Conservation (phyloP, 2,888 invertebrate genomes). For the Bhutanitis thaidina region DNA sequence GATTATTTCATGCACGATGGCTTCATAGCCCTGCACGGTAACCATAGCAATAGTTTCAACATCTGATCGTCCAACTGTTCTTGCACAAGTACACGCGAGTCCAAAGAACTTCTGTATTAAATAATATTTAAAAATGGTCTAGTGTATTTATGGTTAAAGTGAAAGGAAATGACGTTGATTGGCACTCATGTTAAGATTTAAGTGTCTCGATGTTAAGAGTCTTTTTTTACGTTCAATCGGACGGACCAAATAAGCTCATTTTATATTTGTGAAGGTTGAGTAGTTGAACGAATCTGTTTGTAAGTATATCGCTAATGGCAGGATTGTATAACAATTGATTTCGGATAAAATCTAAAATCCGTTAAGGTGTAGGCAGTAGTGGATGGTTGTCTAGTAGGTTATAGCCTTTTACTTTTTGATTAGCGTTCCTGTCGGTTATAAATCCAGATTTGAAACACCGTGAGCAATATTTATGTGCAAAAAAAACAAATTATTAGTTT, state of each 20-base stretch:
- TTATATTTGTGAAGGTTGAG: background rate
- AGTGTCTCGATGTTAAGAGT: background rate
- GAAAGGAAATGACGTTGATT: conserved; percentile 7
- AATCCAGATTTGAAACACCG: too few relatives aligned
- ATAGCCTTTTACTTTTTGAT: too few relatives aligned
- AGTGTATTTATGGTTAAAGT: background rate
- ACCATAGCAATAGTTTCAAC: background rate
- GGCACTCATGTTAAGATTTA: too few relatives aligned
- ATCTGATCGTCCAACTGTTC: background rate
- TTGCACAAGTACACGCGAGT: background rate
- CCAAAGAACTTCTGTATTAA: conserved; percentile 1
- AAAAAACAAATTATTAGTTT: too few relatives aligned
- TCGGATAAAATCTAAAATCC: too few relatives aligned
- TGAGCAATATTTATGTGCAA: too few relatives aligned
- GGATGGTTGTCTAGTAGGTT: too few relatives aligned
- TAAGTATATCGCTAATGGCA: too few relatives aligned
- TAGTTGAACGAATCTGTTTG: background rate
- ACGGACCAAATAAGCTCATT: background rate
- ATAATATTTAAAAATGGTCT: background rate
- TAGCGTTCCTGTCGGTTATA: too few relatives aligned
- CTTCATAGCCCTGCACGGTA: background rate
- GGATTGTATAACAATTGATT: too few relatives aligned
- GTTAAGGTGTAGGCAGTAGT: too few relatives aligned
- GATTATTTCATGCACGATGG: too few relatives aligned
- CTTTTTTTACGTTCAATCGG: background rate